Conservation (phyloP, 2,797 vertebrate genomes). For the Alectoris magna region DNA sequence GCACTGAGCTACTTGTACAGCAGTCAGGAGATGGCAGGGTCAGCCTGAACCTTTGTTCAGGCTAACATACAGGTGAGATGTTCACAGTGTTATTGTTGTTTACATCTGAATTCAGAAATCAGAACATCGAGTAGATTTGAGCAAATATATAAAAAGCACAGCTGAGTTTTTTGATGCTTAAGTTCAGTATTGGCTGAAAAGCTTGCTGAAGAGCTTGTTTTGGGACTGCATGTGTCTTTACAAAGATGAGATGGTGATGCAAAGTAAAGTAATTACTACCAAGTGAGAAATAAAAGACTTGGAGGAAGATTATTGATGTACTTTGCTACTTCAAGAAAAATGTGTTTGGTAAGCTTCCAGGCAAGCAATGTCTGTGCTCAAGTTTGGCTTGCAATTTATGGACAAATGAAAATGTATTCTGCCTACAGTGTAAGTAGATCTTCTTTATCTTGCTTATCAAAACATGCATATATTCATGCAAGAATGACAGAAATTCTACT, state of each 20-base stretch:
- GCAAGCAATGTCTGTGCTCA: background rate
- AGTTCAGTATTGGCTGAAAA: background rate
- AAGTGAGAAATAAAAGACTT: slow-evolving; percentile 41
- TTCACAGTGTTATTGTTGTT: background rate
- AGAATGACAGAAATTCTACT: background rate
- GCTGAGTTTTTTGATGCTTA: background rate
- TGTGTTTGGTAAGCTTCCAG: slow-evolving; percentile 35
- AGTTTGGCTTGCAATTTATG: background rate
- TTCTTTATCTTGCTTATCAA: background rate
- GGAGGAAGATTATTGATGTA: slow-evolving; percentile 21
- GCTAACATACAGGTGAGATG: background rate
- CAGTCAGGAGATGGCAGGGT: background rate
- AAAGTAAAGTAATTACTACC: slow-evolving; percentile 1
- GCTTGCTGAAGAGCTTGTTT: background rate
- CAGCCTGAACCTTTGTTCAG: background rate
- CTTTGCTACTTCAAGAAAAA: slow-evolving; percentile 9
- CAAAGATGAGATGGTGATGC: background rate
- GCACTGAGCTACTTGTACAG: background rate
- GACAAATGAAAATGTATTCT: slow-evolving; percentile 8
- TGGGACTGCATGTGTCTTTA: background rate
- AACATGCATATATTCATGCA: background rate
- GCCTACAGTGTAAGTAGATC: background rate
- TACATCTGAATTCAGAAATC: background rate
- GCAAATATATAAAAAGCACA: background rate
- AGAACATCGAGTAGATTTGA: background rate